phyloP scores from a whole-genome alignment of 2,797 vertebrate genomes.

The Xiphophorus birchmanni region DNA sequence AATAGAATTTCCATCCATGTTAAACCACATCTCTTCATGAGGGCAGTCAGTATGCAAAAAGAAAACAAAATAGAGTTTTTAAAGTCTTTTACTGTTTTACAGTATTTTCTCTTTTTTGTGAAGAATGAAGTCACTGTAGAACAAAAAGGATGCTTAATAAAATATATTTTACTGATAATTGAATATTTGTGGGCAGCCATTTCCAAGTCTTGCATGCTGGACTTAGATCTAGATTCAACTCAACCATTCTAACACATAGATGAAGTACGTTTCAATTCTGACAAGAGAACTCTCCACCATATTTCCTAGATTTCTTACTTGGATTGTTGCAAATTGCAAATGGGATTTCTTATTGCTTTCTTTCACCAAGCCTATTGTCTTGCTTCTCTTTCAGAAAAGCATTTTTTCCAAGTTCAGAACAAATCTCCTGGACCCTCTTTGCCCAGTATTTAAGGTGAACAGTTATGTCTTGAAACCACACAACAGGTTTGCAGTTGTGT shows the following conservation, averaged over 20 bases:
- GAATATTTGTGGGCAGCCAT: conserved; percentile 8
- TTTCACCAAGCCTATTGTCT: neutral
- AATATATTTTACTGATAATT: neutral
- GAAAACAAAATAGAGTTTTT: conserved; percentile 18
- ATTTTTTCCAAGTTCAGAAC: neutral
- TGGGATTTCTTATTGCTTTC: no score
- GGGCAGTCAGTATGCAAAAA: conserved; percentile 34
- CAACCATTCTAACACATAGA: neutral
- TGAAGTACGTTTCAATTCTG: neutral
- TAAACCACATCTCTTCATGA: conserved; percentile 38
- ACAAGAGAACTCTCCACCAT: neutral
- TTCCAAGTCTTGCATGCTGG: neutral
- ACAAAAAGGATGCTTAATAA: conserved; percentile 28
- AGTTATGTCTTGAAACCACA: neutral
- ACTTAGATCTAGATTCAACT: neutral
- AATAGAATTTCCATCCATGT: conserved; percentile 42
- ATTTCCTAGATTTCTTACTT: neutral
- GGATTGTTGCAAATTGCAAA: neutral
- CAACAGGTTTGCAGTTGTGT: neutral
- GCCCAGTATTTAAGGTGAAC: neutral
- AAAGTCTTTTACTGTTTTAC: neutral
- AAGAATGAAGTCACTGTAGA: conserved; percentile 9
- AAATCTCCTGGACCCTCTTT: neutral
- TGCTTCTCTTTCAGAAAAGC: neutral
- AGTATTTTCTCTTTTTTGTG: conserved; percentile 21